Base-by-base conservation (phyloP, 2,113 vertebrate species). In the Mormyrus iriodes region DNA sequence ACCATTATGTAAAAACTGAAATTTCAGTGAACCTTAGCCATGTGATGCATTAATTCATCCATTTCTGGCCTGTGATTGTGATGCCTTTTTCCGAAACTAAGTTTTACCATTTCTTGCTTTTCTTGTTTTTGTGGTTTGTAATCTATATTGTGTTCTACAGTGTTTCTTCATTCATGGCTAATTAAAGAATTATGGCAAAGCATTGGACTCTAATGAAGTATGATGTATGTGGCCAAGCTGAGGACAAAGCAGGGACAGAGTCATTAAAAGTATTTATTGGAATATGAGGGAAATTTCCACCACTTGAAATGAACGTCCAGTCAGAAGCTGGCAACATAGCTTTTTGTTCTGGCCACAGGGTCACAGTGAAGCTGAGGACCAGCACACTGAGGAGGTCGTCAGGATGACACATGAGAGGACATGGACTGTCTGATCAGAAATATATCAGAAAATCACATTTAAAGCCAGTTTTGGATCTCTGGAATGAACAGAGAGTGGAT, bases 251-350 rank as follows among this genome's bases (percentile, higher is more conserved):
- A 39, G 90, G 51, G 2, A 86, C 46, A 90, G 92, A 94, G 93
- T 92, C 44, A n/a, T 84, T 96, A 96, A 95, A 95, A 96, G 94
- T 95, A 96, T 98, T 97, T 97, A 97, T 98, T 98, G 96, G 97
- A 97, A 96, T 96, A 96, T 95, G 95, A 96, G 89, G 39, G 93
- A 95, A 95, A 94, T 93, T 91, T 96, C 93, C 96, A 95, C 94
- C 94, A 93, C 95, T 89, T 93, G 95, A 94, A 96, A 93, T 94
- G 95, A 95, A 96, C 93, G 96, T 92, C 91, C 94, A 93, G 94
- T 93, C 95, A 87, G 95, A 94, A 95, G 93, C 92, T 94, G 95
- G 94, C 94, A 44, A 95, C 93, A 96, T 94, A 94, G 94, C 94
- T 93, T 93, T 95, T 93, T 51, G 93, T 94, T 95, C 95, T 95